Percentiles rank a stretch among this genome's conserved stretches.
Conservation (phyloP, 2,113 vertebrate species). For the Pangasianodon gigas region DNA sequence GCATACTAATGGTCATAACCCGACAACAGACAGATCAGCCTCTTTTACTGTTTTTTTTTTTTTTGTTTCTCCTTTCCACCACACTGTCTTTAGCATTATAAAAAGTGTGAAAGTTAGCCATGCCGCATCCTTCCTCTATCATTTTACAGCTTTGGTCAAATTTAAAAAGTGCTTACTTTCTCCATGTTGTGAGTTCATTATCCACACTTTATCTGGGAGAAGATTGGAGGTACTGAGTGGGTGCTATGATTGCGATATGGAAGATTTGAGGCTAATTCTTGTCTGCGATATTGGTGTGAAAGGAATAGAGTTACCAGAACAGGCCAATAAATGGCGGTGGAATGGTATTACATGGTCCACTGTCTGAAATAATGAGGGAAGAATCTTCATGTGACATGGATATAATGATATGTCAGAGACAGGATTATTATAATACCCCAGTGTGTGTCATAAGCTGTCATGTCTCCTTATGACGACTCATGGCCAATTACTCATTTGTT, state of each 20-base stretch:
- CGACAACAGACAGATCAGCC: background rate
- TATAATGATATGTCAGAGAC: constrained; percentile 45
- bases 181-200: constrained; percentile 1
- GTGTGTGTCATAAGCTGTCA: constrained; percentile 40
- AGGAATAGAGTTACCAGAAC: constrained; percentile 18
- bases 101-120: background rate
- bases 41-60: background rate
- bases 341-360: constrained; percentile 26
- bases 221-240: background rate
- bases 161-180: background rate
- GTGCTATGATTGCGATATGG: constrained; percentile 14
- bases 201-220: background rate
- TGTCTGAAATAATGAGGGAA: constrained; percentile 53
- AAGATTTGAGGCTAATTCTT: constrained; percentile 4
- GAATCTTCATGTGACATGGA: constrained; percentile 35
- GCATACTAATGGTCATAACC: background rate
- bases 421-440: constrained; percentile 30
- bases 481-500: constrained; percentile 37
- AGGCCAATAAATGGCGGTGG: background rate
- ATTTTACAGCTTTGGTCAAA: background rate
- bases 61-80: background rate
- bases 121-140: background rate
- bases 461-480: constrained; percentile 38
- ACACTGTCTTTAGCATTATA: background rate
- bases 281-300: background rate